Evolutionary conservation across 2,888 invertebrate species (phyloP), one percentile per base, ranked within the genome.

Genomic region (Elmis aenea): DNA sequence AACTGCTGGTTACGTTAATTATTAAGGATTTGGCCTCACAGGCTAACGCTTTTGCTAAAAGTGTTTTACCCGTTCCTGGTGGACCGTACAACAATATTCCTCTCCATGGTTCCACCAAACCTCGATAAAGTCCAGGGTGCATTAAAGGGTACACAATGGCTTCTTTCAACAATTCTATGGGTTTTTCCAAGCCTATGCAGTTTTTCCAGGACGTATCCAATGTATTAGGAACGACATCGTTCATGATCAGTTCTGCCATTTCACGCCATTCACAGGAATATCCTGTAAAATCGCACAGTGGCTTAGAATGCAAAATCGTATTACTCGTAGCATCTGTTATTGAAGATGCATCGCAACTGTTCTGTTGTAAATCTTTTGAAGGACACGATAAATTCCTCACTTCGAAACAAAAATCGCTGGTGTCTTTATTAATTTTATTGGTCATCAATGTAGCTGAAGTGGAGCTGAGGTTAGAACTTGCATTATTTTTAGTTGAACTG

Each of bases 1-100:
- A 83, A 55, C 92, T 89, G 41, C 90, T 85, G 2, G 90, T 84
- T 8, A 95, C 81, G 61, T 93, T 94, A 64, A 96, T 92, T 68
- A 95, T 93, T 0, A 88, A 88, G 2, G 71, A 77, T 55, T 61
- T 67, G 45, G 85, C 83, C 67, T 92, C 89, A 1, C 83, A 77
- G 3, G 92, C 93, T 1, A 90, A 79, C 0, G 91, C 90, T 65
- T 86, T 86, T 0, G 94, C 95, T 49, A 95, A 67, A 61, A 91
- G 70, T 0, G 95, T 94, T 71, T 95, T 95, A 51, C 89, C 90
- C 15, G 86, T 84, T 48, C 89, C 67, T 13, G 83, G 81, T 11
- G 85, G 84, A 2, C 85, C 85, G 52, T 81, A 83, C n/a, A 87
- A 63, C 16, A 74, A 54, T 21, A 74, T 57, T 10, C 73, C 64